Percentiles rank a stretch among this genome's conserved stretches.
Conservation (phyloP, 1,140 invertebrate genomes). For the Rhopalosiphum padi region DNA sequence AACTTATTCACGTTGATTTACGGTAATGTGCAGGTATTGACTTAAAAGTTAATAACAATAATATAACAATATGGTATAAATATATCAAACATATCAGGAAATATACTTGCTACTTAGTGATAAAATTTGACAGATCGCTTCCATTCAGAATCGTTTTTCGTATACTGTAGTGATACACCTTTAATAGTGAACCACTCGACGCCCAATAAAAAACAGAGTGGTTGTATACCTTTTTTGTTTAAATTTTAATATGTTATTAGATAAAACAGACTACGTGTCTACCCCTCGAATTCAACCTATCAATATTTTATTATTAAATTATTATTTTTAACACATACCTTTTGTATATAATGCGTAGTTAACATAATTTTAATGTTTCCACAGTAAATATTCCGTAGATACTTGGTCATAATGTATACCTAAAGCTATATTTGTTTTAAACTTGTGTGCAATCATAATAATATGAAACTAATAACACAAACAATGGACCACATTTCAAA, state of each 20-base stretch:
- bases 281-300: not conserved
- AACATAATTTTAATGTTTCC: not conserved
- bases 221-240: not conserved
- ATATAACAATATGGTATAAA: too few relatives aligned
- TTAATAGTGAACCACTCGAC: too few relatives aligned
- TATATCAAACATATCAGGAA: too few relatives aligned
- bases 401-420: not conserved
- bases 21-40: too few relatives aligned
- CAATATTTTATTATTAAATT: not conserved
- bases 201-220: too few relatives aligned
- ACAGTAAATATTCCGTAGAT: not conserved
- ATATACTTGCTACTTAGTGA: too few relatives aligned
- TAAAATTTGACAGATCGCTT: too few relatives aligned
- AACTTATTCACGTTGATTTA: too few relatives aligned
- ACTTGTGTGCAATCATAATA: not conserved
- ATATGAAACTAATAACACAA: not conserved
- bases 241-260: too few relatives aligned
- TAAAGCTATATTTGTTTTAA: not conserved
- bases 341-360: not conserved
- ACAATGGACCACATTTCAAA: not conserved
- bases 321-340: not conserved
- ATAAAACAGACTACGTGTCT: not conserved
- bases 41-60: too few relatives aligned
- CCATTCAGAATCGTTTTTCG: too few relatives aligned
- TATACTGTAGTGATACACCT: too few relatives aligned